Base-by-base conservation (phyloP, 2,888 invertebrate genomes). In the Meloe dianella region DNA sequence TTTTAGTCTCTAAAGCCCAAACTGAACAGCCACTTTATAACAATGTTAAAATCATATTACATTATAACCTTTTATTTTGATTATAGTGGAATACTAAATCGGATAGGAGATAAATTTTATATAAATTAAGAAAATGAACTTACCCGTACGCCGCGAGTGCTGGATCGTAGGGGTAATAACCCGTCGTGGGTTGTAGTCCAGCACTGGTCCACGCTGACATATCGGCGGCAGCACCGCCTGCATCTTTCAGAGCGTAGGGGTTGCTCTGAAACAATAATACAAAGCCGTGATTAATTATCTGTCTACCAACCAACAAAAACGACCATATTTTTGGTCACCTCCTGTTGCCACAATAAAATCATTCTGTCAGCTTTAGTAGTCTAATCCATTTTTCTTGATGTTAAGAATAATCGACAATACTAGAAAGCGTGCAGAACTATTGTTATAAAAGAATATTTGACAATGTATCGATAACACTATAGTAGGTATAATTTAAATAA, bases 151-250 rank as follows among this genome's bases (percentile, higher is more conserved):
- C 95, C 73, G 95, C 94, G 79, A 94, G 89, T 85, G 95, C 92
- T 68, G 95, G 95, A 87, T 96, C 95, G 86, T 95, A 96, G 75
- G 95, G 94, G 87, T 95, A 95, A 88, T 95, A 95, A 80, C 94
- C 94, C 72, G 94, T 92, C 74, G 95, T 93, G 81, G 95, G 93
- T 85, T 95, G 95, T 66, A 95, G 88, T 70, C 94, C 94, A 69
- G 94, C 94, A 72, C 94, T 93, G 77, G 95, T 94, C 95, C 95
- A 95, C 78, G 95, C 94, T 71, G 93, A 90, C 93, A 95, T 94
- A 84, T 95, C 95, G 63, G 93, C 90, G 80, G 92, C 90, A 79
- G 92, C 89, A 71, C 88, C 87, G 84, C 93, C 90, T 73, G 90
- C 87, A 82, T 92, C 92, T 87, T 95, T 95, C 84, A 95, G 86